phyloP scores from a whole-genome alignment of 1,140 invertebrate species.

The Euwallacea fornicatus region DNA sequence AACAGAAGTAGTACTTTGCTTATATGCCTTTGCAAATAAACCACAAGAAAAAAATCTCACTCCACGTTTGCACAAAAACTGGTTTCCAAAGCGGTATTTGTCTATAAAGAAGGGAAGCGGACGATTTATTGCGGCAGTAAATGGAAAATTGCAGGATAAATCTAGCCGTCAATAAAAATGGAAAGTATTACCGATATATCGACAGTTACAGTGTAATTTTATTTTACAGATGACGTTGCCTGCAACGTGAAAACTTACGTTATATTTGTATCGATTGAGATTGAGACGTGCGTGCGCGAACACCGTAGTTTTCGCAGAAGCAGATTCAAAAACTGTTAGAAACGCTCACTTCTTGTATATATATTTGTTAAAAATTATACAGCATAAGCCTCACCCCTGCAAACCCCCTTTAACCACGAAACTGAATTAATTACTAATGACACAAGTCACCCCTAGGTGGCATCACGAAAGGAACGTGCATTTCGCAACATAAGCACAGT shows the following conservation, averaged over 20 bases:
- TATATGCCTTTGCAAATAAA: slow-evolving; percentile 18
- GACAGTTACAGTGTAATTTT: background rate
- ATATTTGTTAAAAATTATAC: no score
- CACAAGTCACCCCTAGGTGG: no score
- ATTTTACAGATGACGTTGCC: slow-evolving; percentile 12
- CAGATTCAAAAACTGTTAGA: no score
- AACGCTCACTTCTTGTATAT: no score
- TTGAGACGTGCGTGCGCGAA: no score
- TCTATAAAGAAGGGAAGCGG: slow-evolving; percentile 19
- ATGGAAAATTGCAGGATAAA: slow-evolving; percentile 14
- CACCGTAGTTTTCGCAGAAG: no score
- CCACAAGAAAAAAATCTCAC: slow-evolving; percentile 12
- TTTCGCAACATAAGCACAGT: no score
- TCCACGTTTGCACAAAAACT: slow-evolving; percentile 20
- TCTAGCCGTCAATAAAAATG: slow-evolving; percentile 14
- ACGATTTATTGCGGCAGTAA: slow-evolving; percentile 14
- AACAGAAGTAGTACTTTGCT: slow-evolving; percentile 9
- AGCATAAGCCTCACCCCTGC: no score
- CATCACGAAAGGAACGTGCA: no score
- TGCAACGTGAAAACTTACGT: background rate
- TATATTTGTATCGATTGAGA: background rate
- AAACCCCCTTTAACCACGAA: no score
- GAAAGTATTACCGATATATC: slow-evolving; percentile 14
- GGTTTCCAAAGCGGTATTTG: slow-evolving; percentile 17
- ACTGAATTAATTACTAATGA: no score